A percentile compares a stretch with the other conserved stretches of the same genome.
Conservation (phyloP, 2,888 invertebrate genomes). For the Cartodere bifasciata region DNA sequence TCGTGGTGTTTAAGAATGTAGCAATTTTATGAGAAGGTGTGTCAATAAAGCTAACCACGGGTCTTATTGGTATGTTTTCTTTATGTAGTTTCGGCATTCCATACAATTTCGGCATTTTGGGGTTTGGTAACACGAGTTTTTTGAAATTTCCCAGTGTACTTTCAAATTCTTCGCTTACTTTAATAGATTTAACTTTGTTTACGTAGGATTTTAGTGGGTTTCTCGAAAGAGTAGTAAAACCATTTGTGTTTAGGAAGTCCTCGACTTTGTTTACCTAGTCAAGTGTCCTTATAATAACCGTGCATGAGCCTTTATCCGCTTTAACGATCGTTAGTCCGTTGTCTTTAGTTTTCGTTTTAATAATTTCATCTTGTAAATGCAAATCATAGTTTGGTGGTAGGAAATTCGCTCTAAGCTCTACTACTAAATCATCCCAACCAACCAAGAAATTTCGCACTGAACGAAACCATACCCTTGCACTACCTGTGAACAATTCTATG, state of each 20-base stretch:
- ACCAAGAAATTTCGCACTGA: no score
- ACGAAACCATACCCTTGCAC: no score
- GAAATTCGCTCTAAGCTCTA: no score
- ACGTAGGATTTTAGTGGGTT: neutral
- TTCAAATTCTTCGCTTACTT: slow-evolving; percentile 5
- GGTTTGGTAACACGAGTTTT: slow-evolving; percentile 2
- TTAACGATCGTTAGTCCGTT: slow-evolving; percentile 3
- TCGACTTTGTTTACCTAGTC: slow-evolving; percentile 5
- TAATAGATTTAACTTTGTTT: slow-evolving; percentile 5
- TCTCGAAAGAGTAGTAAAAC: slow-evolving; percentile 2
- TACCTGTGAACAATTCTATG: no score
- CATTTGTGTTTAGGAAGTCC: slow-evolving; percentile 5
- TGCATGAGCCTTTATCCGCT: slow-evolving; percentile 6
- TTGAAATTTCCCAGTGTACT: slow-evolving; percentile 2
- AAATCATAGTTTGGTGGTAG: no score
- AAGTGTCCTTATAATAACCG: slow-evolving; percentile 4
- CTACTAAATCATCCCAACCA: no score
- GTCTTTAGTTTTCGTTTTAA: slow-evolving; percentile 5
- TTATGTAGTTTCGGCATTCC: slow-evolving; percentile 6
- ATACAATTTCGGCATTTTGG: slow-evolving; percentile 6
- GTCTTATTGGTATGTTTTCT: slow-evolving; percentile 4
- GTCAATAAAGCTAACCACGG: slow-evolving; percentile 4
- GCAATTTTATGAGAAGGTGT: slow-evolving; percentile 3
- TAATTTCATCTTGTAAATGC: no score
- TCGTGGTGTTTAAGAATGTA: slow-evolving; percentile 1